phyloP scores from a whole-genome alignment of 2,113 vertebrate species.

The Nothoprocta pentlandii region DNA sequence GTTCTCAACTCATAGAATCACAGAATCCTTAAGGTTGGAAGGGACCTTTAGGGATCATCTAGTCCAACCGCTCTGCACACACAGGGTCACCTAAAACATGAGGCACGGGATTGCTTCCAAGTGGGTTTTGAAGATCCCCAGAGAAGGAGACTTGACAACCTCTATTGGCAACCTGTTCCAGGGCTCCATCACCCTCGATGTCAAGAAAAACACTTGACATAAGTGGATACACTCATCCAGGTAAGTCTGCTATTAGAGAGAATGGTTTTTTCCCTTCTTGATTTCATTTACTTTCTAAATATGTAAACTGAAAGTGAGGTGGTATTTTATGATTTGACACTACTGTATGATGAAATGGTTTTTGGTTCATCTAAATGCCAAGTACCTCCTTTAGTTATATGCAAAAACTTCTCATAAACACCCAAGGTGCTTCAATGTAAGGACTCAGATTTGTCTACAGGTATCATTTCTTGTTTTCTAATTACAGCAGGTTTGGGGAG shows the following conservation, averaged over 20 bases:
- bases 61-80: too few species aligned
- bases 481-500: background rate
- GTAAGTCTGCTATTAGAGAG: constrained; percentile 9
- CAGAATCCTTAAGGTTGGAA: too few species aligned
- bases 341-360: background rate
- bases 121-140: too few species aligned
- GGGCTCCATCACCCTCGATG: too few species aligned
- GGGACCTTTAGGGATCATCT: too few species aligned
- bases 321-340: background rate
- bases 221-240: background rate
- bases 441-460: background rate
- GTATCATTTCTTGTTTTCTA: background rate
- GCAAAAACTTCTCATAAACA: background rate
- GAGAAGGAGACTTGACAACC: too few species aligned
- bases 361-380: background rate
- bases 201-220: background rate
- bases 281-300: background rate
- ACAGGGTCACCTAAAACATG: too few species aligned
- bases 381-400: background rate
- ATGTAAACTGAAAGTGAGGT: background rate
- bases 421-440: background rate
- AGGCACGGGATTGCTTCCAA: too few species aligned
- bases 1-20: background rate
- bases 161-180: too few species aligned
- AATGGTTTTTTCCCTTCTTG: background rate